These are phyloP conservation scores for Macquaria australasica DNA, from an alignment of 2,113 vertebrate species.

Conservation along the genomic window DNA sequence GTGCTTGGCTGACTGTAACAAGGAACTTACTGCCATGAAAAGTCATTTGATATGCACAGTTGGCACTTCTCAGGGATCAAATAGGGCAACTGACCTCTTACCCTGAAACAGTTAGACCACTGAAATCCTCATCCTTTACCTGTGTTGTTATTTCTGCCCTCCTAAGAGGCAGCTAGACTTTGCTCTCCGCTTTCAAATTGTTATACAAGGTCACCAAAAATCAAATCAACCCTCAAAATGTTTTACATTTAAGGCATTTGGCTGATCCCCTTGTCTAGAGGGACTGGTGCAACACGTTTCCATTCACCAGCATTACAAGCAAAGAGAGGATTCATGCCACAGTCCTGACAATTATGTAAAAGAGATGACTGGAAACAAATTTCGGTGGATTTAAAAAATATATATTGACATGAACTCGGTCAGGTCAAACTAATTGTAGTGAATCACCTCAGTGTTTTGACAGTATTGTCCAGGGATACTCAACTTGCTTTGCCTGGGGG, in stretches of 20 bases:
- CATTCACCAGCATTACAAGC: not conserved
- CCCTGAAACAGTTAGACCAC: not conserved
- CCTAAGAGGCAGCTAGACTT: not conserved
- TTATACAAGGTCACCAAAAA: not conserved
- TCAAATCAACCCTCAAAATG: not conserved
- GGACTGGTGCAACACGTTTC: not conserved
- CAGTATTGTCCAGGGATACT: not conserved
- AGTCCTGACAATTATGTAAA: not conserved
- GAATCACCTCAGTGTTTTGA: not conserved
- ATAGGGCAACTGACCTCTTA: not conserved
- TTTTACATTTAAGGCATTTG: constrained; percentile 6
- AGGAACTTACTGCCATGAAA: not conserved
- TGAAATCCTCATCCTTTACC: constrained; percentile 2
- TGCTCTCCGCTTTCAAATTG: constrained; percentile 6
- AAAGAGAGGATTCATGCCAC: not conserved
- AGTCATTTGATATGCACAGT: not conserved
- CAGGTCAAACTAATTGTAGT: not conserved
- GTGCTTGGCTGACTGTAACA: not conserved
- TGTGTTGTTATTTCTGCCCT: constrained; percentile 9
- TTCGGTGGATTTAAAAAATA: not conserved
- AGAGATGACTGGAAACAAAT: not conserved
- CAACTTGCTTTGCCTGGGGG: no score
- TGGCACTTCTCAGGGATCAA: constrained; percentile 2
- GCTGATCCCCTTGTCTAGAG: constrained; percentile 17
- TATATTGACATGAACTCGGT: not conserved